Base-by-base conservation (phyloP, 2,113 vertebrate genomes). In the Cyphomyrus discorhynchus region DNA sequence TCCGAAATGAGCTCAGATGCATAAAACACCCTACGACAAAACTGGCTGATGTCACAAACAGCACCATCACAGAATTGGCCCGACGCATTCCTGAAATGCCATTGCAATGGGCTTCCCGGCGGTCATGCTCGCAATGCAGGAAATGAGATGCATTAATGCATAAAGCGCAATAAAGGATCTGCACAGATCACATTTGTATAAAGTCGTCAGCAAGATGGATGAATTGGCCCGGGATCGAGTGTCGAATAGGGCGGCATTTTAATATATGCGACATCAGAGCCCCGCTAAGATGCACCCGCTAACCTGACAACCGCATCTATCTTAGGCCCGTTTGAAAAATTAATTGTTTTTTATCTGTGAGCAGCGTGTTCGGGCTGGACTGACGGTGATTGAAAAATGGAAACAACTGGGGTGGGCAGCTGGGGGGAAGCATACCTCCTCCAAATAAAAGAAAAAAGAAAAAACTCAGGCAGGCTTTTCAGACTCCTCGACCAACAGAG, bases 221-320 rank as follows among this genome's bases (percentile, higher is more conserved):
- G 95, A 49, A 94, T 94, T 93, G 13, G 89, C 92, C 92, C 84
- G 93, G 82, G 93, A 74, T 4, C n/a, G 62, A n/a, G 62, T 31
- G 62, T 88, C 66, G 24, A 88, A 88, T 15, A 66, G 56, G 53
- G 45, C 52, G 24, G 62, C 13, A 74, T 70, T 88, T 88, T 88
- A 88, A 88, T 70, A 88, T 74, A 88, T 49, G 93, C 95, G 90
- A 91, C 93, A 93, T 95, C 95, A 92, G 90, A 86, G 92, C 91
- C 91, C 95, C 92, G 92, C 91, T 90, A 31, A 90, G 1, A 83
- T 17, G 91, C 94, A 95, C 94, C 95, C 89, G 91, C 92, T 94
- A 91, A 56, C 86, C 95, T 97, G 97, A 98, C 97, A 97, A 96
- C 91, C 74, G 92, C 96, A 97, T 98, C 97, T 97, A 97, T 97